Base-by-base conservation (phyloP, 2,888 invertebrate species). In the Cephus runcator region DNA sequence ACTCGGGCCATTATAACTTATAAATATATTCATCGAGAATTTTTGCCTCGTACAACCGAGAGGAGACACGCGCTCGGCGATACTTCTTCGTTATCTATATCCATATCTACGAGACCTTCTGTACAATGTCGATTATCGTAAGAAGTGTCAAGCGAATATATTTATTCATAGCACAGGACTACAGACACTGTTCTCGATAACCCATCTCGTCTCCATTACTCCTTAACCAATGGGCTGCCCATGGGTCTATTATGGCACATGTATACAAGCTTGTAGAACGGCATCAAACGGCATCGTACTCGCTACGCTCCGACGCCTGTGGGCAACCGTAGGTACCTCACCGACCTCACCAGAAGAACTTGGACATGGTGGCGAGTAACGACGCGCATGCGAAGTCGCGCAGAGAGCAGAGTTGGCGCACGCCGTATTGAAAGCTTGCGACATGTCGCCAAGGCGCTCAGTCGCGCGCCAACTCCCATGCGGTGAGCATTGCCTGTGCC, bases 381-480 rank as follows among this genome's bases (percentile, higher is more conserved):
- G 30, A 78, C 76, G 87, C 88, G 90, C 90, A 87, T 83, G 88
- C 87, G 86, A 56, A 80, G 75, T 76, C 79, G 76, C 87, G 80
- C 77, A 69, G 35, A 79, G 79, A 81, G 82, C 76, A 79, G 82
- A 84, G 86, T 85, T 85, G 85, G 84, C 87, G 89, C 87, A 87
- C 86, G 87, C 86, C 85, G 87, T 88, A 90, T 90, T 91, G 88
- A 91, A 91, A 91, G 88, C 90, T 91, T 91, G 89, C 90, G 90
- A 90, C 91, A 90, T 90, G 90, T 85, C 83, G 86, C 84, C 82
- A 82, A 85, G 87, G 82, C 82, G 88, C 84, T 89, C 91, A 91
- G 91, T 91, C 86, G 91, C 90, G 90, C 91, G 90, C 88, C 88
- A 90, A 88, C 90, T 88, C 85, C 88, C 85, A 87, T 87, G 84